Percentiles rank a stretch among this genome's conserved stretches.
Conservation (phyloP, 2,888 invertebrate species). For the Clivina fossor region DNA sequence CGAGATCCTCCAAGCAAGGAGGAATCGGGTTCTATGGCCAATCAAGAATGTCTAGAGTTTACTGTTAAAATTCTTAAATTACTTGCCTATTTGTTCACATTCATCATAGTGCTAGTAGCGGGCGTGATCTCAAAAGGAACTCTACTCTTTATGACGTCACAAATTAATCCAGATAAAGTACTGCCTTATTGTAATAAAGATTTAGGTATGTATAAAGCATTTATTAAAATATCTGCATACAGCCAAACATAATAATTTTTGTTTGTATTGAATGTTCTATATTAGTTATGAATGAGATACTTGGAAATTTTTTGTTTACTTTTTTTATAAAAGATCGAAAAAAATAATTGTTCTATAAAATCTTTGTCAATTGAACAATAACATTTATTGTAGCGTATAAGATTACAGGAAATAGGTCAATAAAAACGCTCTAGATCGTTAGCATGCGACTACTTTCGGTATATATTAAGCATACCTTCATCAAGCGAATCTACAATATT, state of each 20-base stretch:
- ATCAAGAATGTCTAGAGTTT: constrained; percentile 82
- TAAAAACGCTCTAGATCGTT: too few relatives aligned
- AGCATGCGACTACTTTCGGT: too few relatives aligned
- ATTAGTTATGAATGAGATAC: too few relatives aligned
- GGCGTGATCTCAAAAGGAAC: constrained; percentile 88
- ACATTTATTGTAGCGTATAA: too few relatives aligned
- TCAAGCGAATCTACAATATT: too few relatives aligned
- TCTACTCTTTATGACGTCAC: constrained; percentile 89
- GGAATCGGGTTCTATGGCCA: constrained; percentile 86
- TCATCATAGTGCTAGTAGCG: constrained; percentile 78
- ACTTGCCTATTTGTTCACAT: constrained; percentile 81
- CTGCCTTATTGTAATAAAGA: constrained; percentile 82
- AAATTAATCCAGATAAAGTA: constrained; percentile 74
- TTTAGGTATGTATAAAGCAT: constrained; percentile 63
- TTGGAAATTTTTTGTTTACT: too few relatives aligned
- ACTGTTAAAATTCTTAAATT: constrained; percentile 83
- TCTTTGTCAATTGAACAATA: too few relatives aligned
- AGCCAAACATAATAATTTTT: neutral
- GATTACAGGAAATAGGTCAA: too few relatives aligned
- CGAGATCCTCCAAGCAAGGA: constrained; percentile 86
- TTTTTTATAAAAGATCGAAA: too few relatives aligned
- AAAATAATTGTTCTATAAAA: too few relatives aligned
- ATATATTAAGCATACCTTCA: too few relatives aligned
- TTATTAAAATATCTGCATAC: neutral
- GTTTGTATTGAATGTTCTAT: too few relatives aligned